Evolutionary conservation across 2,888 invertebrate species (phyloP), one percentile per base, ranked within the genome.

Genomic region (Epinotia nisella): DNA sequence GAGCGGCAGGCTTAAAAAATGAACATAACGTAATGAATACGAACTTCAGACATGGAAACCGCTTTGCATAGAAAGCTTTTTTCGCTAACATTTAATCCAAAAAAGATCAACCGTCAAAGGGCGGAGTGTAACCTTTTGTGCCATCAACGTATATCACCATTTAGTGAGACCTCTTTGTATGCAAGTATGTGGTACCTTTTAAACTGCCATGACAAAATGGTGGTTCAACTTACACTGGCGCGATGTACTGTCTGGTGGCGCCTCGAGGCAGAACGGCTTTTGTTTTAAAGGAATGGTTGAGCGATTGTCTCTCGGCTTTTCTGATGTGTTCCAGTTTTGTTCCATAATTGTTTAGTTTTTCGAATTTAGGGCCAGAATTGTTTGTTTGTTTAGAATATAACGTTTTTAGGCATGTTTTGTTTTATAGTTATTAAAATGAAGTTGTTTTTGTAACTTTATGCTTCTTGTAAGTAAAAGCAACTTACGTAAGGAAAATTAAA

Each of bases 231-330:
- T 77, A 84, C 74, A 71, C 75, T 87, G 89, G 92, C 77, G 70
- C 71, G 70, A 78, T 82, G 85, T 83, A 82, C 83, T 13, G 84
- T 83, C 83, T 85, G 80, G 80, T 79, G 77, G 80, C 83, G 88
- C 90, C 89, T 83, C 84, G 84, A 87, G 90, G 86, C 76, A 81
- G 82, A 82, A 82, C 87, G 83, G 83, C 85, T 85, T 90, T 91
- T 90, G 90, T 90, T 76, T 81, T 81, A 83, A 83, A 84, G 83
- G 84, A 87, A 87, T 82, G 84, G 87, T 83, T 87, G 87, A 90
- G 87, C 83, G 89, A 90, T 90, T 90, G 87, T 90, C 87, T 83
- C 81, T 77, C 83, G 79, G 80, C 82, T 78, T 85, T 86, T 86
- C 83, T 84, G 84, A 85, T 83, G 83, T 83, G 79, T 56, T 62